phyloP scores from a whole-genome alignment of 2,888 invertebrate genomes.

The Philopedon plagiatum region DNA sequence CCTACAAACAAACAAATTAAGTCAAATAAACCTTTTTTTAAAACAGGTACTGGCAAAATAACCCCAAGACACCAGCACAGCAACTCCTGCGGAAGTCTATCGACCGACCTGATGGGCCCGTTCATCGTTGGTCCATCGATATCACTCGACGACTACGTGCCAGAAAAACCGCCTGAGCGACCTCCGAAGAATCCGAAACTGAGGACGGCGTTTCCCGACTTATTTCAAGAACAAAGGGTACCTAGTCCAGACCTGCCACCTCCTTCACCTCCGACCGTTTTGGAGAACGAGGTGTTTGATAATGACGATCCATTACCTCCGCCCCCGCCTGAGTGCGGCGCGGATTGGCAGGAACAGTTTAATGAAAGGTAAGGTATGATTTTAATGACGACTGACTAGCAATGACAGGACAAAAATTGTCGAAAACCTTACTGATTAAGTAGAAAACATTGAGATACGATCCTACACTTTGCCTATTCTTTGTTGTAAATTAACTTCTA shows the following conservation, averaged over 20 bases:
- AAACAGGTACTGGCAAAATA: slow-evolving; percentile 52
- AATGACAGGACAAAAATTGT: too few relatives aligned
- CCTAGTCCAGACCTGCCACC: slow-evolving; percentile 75
- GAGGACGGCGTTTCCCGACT: slow-evolving; percentile 68
- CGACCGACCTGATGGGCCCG: slow-evolving; percentile 74
- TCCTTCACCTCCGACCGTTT: slow-evolving; percentile 75
- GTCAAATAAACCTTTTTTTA: not conserved
- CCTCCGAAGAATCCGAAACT: slow-evolving; percentile 85
- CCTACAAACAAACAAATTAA: too few relatives aligned
- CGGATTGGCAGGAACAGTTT: slow-evolving; percentile 63
- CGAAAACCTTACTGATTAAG: too few relatives aligned
- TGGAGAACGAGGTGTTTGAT: slow-evolving; percentile 73
- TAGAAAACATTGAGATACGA: too few relatives aligned
- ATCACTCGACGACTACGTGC: slow-evolving; percentile 79
- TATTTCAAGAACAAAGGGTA: slow-evolving; percentile 70
- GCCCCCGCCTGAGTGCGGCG: slow-evolving; percentile 73
- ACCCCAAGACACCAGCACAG: slow-evolving; percentile 72
- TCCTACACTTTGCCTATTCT: too few relatives aligned
- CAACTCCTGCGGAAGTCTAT: slow-evolving; percentile 74
- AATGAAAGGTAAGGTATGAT: slow-evolving; percentile 54
- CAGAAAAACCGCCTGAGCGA: slow-evolving; percentile 82
- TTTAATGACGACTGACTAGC: too few relatives aligned
- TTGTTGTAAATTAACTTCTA: not conserved
- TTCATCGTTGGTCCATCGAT: slow-evolving; percentile 76
- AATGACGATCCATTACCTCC: slow-evolving; percentile 78